Evolutionary conservation across 2,797 vertebrate species (phyloP).

Genomic region (Melanotaenia nigrans): DNA sequence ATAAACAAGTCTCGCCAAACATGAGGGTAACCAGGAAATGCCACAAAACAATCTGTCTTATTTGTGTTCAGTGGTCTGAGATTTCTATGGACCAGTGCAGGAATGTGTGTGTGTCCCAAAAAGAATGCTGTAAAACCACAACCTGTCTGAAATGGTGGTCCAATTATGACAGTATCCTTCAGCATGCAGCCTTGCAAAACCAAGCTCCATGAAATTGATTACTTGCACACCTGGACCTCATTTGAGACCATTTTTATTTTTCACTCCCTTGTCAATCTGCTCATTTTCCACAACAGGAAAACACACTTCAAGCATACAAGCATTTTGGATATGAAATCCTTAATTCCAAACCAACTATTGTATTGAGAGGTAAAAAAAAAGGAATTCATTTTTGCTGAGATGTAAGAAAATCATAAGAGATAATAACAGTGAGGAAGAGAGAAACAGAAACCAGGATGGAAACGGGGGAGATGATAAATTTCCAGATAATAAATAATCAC

Average conservation of each 20-base stretch:
- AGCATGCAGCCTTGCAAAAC: slow-evolving; percentile 74
- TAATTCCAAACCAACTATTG: slow-evolving; percentile 14
- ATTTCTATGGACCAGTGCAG: slow-evolving; percentile 59
- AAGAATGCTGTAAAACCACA: slow-evolving; percentile 63
- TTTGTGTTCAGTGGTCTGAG: slow-evolving; percentile 67
- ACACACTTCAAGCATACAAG: slow-evolving; percentile 33
- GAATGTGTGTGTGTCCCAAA: slow-evolving; percentile 55
- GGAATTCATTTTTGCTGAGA: slow-evolving; percentile 47
- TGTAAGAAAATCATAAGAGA: slow-evolving; percentile 6
- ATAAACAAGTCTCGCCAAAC: slow-evolving; percentile 70
- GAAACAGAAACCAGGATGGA: slow-evolving; percentile 8
- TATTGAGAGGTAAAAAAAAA: slow-evolving; percentile 17
- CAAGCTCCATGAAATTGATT: slow-evolving; percentile 78
- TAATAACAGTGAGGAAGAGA: slow-evolving; percentile 7
- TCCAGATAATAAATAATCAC: slow-evolving; percentile 62
- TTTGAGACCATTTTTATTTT: slow-evolving; percentile 60
- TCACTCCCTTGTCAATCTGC: slow-evolving; percentile 19
- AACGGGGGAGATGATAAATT: slow-evolving; percentile 29
- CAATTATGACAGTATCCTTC: slow-evolving; percentile 77
- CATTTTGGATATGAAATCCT: slow-evolving; percentile 34
- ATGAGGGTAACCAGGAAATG: slow-evolving; percentile 63
- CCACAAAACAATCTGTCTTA: slow-evolving; percentile 72
- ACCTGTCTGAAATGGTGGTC: slow-evolving; percentile 73
- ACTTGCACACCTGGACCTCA: slow-evolving; percentile 75
- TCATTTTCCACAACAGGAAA: slow-evolving; percentile 25